Base-by-base conservation (phyloP, 2,888 invertebrate species). In the Mamestra brassicae region DNA sequence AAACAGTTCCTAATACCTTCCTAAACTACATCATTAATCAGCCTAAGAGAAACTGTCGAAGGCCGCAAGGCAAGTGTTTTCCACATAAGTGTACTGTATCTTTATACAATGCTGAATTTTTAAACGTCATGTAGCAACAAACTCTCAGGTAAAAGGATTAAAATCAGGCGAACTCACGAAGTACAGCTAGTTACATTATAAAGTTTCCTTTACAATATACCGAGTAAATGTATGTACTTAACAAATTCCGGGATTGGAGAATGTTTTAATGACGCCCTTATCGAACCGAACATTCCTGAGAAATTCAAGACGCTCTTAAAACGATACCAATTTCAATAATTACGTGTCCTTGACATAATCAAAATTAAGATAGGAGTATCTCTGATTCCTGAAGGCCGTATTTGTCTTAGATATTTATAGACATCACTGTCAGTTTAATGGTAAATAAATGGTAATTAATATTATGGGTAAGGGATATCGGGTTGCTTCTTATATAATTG, bases 201-300 rank as follows among this genome's bases (percentile, higher is more conserved):
- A 85, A 86, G 81, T 86, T 86, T 68, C 72, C 65, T 71, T 73
- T 42, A 74, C 45, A 74, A 73, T 75, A 74, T 66, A 72, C 69
- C 54, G 54, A 74, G 77, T 83, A 83, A 81, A 83, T 62, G 79
- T 86, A 83, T 84, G 81, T 85, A 83, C 80, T 86, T 85, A 72
- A 78, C 78, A 76, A 85, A 83, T 85, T 83, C 70, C 71, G 52
- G 71, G 72, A 85, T 84, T 72, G 70, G 79, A 83, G 79, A 83
- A 87, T 85, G 83, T 87, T 88, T 88, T 88, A 88, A 88, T 88
- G 88, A 88, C 78, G 85, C 78, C 87, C 87, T 88, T 88, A 84
- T 87, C 85, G 81, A 73, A 62, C 55, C 70, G 74, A 83, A 87
- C 81, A 87, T 87, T 82, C 83, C 74, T 74, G 63, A 71, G 68